Base-by-base conservation (phyloP, 2,888 invertebrate species). In the Cryptocheilus praepositus region DNA sequence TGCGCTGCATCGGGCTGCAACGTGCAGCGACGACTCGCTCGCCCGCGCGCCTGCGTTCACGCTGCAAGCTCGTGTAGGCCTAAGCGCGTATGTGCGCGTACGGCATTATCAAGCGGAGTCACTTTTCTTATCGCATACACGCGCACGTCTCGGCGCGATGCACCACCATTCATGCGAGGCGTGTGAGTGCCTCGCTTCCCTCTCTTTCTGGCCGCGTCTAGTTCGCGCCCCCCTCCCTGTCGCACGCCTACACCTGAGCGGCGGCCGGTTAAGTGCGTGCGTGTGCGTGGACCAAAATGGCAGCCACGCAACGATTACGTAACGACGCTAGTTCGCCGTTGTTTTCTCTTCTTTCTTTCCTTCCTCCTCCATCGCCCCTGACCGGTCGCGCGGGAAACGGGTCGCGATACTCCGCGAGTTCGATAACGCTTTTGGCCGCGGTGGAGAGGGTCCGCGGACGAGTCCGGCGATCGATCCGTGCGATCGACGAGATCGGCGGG, bases 281-380 rank as follows among this genome's bases (percentile, higher is more conserved):
- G 65, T 61, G 61, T 66, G 70, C 69, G 73, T 74, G 74, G 51
- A 75, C 74, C 76, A 74, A 81, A 79, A 80, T 76, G 71, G 73
- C 67, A 66, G 76, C 65, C 68, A 46, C 61, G 61, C 51, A 58
- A 18, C 15, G 53, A 58, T 81, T 79, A 65, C 70, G 69, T 76
- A 80, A 81, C 71, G 61, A 44, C 36, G 18, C 52, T 19, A 22
- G 4, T 36, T 57, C 60, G 49, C 18, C 52, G 7, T 49, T 54
- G 28, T 46, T 58, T 45, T 54, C 43, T 44, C 21, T 43, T 53
- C 19, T 49, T 16, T 16, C 49, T n/a, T 52, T n/a, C 57, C 16
- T 45, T 59, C 63, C 28, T 55, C 28, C 43, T 45, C 57, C 22
- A 13, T 18, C 36, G 36, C 2, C 8, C 1, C 4, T 36, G 36